Percentiles rank a stretch among this genome's conserved stretches.
Conservation (phyloP, 2,113 vertebrate species). For the Rhombomys opimus region DNA sequence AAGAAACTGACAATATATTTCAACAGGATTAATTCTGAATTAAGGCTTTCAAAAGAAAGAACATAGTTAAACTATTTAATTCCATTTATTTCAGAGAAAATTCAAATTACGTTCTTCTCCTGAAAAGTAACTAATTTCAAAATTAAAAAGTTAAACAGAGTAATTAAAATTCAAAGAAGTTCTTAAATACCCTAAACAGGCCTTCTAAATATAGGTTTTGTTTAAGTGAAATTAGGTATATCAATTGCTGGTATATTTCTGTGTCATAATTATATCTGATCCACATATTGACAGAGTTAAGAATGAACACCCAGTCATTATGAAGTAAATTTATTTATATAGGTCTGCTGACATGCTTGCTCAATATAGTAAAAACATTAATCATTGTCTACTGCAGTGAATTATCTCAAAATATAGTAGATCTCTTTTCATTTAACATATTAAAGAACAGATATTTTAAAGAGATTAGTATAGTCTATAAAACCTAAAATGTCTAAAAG, state of each 20-base stretch:
- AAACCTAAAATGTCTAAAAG: not conserved
- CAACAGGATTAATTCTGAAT: conserved; percentile 60
- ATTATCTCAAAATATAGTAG: not conserved
- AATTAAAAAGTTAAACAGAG: conserved; percentile 34
- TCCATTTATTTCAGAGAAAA: conserved; percentile 60
- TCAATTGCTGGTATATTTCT: conserved; percentile 23
- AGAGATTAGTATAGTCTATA: not conserved
- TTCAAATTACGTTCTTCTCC: conserved; percentile 8
- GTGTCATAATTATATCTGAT: conserved; percentile 14
- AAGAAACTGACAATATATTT: conserved; percentile 65
- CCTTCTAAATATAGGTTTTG: conserved; percentile 26
- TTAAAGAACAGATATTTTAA: not conserved
- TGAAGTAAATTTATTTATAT: not conserved
- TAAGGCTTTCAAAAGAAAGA: conserved; percentile 38
- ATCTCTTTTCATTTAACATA: not conserved
- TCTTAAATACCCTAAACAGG: conserved; percentile 35
- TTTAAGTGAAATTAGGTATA: conserved; percentile 33
- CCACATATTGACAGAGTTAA: not conserved
- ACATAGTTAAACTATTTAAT: not conserved
- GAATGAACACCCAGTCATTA: not conserved
- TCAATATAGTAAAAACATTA: not conserved
- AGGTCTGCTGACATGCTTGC: not conserved
- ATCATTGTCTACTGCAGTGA: not conserved
- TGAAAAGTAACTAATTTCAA: conserved; percentile 65
- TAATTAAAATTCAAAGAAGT: conserved; percentile 63